Conservation (phyloP, 2,113 vertebrate genomes). For the Orthonyx spaldingii region DNA sequence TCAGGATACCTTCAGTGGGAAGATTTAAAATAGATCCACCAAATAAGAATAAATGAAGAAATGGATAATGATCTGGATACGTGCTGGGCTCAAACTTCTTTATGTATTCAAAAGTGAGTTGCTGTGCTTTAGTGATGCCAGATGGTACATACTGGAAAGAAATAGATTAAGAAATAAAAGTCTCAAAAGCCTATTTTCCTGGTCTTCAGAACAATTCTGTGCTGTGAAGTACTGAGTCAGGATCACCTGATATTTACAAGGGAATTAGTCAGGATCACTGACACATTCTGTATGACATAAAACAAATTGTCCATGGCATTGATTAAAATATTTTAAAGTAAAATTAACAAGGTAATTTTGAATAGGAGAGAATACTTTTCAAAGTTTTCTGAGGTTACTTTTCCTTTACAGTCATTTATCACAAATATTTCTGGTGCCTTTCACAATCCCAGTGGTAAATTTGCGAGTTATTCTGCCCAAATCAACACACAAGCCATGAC, state of each 20-base stretch:
- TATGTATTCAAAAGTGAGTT: slow-evolving; percentile 33
- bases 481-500: not conserved
- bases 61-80: not conserved
- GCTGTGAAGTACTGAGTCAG: slow-evolving; percentile 32
- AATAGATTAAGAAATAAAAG: slow-evolving; percentile 53
- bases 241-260: slow-evolving; percentile 40
- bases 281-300: not conserved
- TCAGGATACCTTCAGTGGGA: not conserved
- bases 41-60: slow-evolving; percentile 16
- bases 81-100: not conserved
- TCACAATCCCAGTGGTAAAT: not conserved
- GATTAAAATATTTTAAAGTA: not conserved
- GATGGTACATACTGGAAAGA: slow-evolving; percentile 37
- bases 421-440: not conserved
- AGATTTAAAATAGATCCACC: not conserved
- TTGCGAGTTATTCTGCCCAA: not conserved
- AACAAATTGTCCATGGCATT: not conserved
- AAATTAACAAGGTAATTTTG: not conserved
- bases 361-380: not conserved
- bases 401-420: not conserved
- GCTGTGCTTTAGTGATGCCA: slow-evolving; percentile 8
- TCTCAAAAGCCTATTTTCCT: slow-evolving; percentile 41
- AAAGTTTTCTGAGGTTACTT: not conserved
- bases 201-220: slow-evolving; percentile 38
- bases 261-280: slow-evolving; percentile 25